These are phyloP conservation scores for Chironomus tepperi DNA, from an alignment of 1,140 invertebrate genomes.

Conservation along the genomic window DNA sequence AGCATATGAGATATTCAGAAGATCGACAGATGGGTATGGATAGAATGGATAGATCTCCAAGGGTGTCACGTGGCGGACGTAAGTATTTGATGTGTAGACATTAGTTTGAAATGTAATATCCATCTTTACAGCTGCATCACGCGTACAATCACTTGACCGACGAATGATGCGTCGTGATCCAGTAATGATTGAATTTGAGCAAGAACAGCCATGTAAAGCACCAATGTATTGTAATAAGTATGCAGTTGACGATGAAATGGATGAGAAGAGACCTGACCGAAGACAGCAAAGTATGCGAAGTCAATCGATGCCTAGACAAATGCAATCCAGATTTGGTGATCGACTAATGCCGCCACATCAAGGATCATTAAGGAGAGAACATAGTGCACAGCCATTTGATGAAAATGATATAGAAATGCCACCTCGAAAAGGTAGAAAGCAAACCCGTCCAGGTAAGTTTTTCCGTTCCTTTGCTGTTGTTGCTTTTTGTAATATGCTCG, in stretches of 20 bases:
- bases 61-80: background rate
- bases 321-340: background rate
- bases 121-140: constrained; percentile 23
- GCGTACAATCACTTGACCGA: constrained; percentile 38
- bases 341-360: background rate
- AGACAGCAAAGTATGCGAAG: constrained; percentile 26
- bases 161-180: constrained; percentile 31
- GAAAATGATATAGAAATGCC: constrained; percentile 16
- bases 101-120: background rate
- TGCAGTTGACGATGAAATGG: constrained; percentile 49
- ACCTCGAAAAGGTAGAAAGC: constrained; percentile 18
- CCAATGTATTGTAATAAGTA: constrained; percentile 65
- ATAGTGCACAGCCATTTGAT: constrained; percentile 25
- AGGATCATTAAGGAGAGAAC: background rate
- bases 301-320: constrained; percentile 29
- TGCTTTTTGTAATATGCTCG: background rate
- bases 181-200: constrained; percentile 37
- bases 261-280: constrained; percentile 30
- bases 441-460: constrained; percentile 16
- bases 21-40: background rate
- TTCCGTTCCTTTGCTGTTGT: background rate
- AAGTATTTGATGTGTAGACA: background rate
- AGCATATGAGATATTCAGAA: constrained; percentile 3
- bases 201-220: constrained; percentile 42
- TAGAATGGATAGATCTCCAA: background rate